Percentiles rank a stretch among this genome's conserved stretches.
phyloP scores from a whole-genome alignment of 2,888 invertebrate species.

The Dioctria rufipes region DNA sequence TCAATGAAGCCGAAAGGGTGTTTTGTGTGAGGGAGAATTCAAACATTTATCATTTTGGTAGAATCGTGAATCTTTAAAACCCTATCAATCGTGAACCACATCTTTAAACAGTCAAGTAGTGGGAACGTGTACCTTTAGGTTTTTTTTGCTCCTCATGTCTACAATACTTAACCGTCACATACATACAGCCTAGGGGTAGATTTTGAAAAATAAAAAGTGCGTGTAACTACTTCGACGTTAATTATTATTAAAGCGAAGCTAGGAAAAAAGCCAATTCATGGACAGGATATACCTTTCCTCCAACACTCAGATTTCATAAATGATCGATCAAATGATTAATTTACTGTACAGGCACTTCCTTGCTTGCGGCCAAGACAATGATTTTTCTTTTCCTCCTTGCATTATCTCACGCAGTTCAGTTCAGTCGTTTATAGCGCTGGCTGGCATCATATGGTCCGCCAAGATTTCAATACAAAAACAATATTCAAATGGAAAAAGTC shows the following conservation, averaged over 20 bases:
- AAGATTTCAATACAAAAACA: constrained; percentile 50
- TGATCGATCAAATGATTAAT: constrained; percentile 58
- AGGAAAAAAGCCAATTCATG: constrained; percentile 5
- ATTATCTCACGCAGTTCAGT: constrained; percentile 58
- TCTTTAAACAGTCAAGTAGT: constrained; percentile 24
- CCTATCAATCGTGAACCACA: constrained; percentile 17
- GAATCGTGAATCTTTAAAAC: constrained; percentile 17
- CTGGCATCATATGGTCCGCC: constrained; percentile 26
- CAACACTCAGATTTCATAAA: constrained; percentile 54
- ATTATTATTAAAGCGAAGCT: constrained; percentile 40
- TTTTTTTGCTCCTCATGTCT: not conserved
- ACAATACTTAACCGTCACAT: not conserved
- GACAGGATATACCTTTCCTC: constrained; percentile 53
- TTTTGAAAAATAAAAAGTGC: constrained; percentile 17
- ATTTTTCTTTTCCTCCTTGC: constrained; percentile 53
- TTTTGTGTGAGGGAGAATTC: constrained; percentile 25
- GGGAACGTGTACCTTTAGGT: not conserved
- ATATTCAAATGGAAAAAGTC: constrained; percentile 48
- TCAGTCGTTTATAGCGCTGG: constrained; percentile 53
- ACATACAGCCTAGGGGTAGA: not conserved
- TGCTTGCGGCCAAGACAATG: constrained; percentile 56
- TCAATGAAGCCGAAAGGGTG: constrained; percentile 41
- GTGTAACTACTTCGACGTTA: constrained; percentile 1
- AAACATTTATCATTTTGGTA: constrained; percentile 38
- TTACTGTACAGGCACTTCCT: constrained; percentile 59